These are phyloP conservation scores for Lypha dubia DNA, from an alignment of 2,888 invertebrate species.

Conservation along the genomic window DNA sequence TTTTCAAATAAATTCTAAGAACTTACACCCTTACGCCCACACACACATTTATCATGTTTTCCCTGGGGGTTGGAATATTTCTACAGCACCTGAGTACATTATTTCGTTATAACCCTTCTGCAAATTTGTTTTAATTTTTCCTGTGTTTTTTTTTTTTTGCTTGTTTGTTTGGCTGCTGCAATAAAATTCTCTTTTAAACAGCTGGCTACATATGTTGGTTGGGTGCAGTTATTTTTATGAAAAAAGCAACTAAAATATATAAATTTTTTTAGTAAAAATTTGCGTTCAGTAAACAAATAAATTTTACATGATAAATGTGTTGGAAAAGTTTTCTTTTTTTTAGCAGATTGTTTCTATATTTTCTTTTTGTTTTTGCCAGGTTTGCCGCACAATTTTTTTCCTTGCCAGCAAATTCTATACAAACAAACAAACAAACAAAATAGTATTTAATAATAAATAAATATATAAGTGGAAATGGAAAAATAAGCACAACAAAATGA, in stretches of 20 bases:
- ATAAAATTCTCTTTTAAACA: neutral
- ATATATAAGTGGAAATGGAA: neutral
- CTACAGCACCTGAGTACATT: conserved; percentile 9
- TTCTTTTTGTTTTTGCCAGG: neutral
- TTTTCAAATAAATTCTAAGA: neutral
- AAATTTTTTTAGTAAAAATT: conserved; percentile 55
- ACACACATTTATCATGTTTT: neutral
- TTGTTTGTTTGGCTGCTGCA: neutral
- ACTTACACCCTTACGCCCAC: neutral
- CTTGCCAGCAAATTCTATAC: too few species aligned
- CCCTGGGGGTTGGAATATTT: neutral
- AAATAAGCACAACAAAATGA: neutral
- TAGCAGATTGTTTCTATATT: neutral
- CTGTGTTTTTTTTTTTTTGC: neutral
- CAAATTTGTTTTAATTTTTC: conserved; percentile 7
- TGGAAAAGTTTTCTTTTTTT: conserved; percentile 29
- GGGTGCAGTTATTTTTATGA: conserved; percentile 16
- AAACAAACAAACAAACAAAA: neutral
- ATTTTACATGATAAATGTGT: conserved; percentile 56
- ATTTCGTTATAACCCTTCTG: neutral
- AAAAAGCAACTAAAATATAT: conserved; percentile 19
- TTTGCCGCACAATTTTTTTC: conserved; percentile 15
- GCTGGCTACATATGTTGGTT: conserved; percentile 36
- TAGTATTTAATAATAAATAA: neutral
- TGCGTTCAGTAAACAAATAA: conserved; percentile 59